phyloP scores from a whole-genome alignment of 2,113 vertebrate genomes.

The Isichthys henryi region DNA sequence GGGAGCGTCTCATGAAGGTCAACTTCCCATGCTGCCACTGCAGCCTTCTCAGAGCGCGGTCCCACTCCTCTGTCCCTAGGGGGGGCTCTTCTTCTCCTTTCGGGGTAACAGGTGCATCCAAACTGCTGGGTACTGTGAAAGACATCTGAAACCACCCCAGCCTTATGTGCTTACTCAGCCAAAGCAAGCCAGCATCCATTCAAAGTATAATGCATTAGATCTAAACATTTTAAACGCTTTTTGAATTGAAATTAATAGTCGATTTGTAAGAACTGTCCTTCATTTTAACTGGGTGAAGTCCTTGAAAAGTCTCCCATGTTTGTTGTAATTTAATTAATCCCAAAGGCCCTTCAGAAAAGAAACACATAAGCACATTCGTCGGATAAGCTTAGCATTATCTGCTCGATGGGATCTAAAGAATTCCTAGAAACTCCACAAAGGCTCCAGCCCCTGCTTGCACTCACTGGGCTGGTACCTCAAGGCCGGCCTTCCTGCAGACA shows the following conservation, averaged over 20 bases:
- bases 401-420: background rate
- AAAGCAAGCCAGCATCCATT: too few relatives aligned
- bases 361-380: background rate
- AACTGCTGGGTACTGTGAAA: background rate
- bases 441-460: background rate
- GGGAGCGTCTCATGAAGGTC: slow-evolving; percentile 43
- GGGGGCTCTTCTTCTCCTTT: background rate
- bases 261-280: background rate
- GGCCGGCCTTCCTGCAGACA: background rate
- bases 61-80: slow-evolving; percentile 8
- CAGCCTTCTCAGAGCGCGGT: slow-evolving; percentile 39
- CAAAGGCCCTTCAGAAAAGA: background rate
- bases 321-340: background rate
- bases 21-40: slow-evolving; percentile 58
- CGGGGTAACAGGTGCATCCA: background rate
- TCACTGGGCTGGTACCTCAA: background rate
- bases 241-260: background rate
- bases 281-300: background rate
- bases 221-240: background rate
- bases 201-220: background rate
- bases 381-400: background rate
- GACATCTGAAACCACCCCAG: background rate
- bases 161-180: background rate
- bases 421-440: background rate
- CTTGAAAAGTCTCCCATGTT: background rate